These are phyloP conservation scores for Drosophila suboccidentalis DNA, from an alignment of 2,888 invertebrate species.

Conservation along the genomic window DNA sequence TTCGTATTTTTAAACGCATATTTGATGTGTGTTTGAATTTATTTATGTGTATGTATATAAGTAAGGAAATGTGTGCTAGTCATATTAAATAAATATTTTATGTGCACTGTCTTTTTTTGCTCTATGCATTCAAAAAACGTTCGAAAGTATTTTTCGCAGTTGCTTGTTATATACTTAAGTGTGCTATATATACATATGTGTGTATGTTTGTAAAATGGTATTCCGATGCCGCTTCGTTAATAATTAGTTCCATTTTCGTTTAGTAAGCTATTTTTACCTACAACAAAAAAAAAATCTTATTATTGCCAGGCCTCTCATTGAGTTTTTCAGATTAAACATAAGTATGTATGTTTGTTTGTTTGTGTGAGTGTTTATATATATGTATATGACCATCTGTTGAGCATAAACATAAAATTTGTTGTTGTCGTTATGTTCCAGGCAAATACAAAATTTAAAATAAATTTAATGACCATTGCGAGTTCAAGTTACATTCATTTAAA, in stretches of 20 bases:
- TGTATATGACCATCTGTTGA: not conserved
- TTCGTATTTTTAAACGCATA: conserved; percentile 4
- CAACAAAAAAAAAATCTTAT: conserved; percentile 17
- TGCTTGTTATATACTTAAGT: conserved; percentile 19
- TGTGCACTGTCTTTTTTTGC: not conserved
- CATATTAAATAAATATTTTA: not conserved
- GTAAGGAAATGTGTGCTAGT: not conserved
- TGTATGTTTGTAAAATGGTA: conserved; percentile 6
- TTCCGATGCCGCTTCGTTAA: conserved; percentile 34
- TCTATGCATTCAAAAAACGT: not conserved
- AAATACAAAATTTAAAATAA: not conserved
- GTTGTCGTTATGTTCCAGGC: not conserved
- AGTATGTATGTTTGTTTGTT: not conserved
- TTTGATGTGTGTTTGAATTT: not conserved
- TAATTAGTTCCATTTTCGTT: conserved; percentile 49
- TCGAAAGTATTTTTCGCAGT: conserved; percentile 30
- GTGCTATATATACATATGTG: not conserved
- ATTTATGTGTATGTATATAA: not conserved
- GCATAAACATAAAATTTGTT: conserved; percentile 5
- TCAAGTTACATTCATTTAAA: not conserved
- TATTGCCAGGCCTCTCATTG: conserved; percentile 6
- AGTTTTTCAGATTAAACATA: not conserved
- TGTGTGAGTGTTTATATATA: not conserved
- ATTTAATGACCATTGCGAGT: not conserved
- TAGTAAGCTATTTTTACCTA: conserved; percentile 37